phyloP scores from a whole-genome alignment of 2,113 vertebrate genomes.

The Chaetodon trifascialis region DNA sequence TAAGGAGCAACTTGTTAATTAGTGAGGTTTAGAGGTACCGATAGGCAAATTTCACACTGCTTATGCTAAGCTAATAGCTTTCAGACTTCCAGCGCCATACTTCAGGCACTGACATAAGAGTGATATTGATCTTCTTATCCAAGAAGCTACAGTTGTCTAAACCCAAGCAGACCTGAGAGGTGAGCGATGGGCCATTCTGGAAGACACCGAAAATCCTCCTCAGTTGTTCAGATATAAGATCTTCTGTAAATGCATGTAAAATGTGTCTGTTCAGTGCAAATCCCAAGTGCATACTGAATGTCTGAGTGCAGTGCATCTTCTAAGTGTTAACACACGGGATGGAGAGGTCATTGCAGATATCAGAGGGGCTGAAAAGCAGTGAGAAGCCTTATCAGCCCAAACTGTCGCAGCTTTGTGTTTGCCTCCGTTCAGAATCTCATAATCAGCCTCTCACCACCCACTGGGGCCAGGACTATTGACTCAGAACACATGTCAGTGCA shows the following conservation, averaged over 20 bases:
- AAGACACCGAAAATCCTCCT: background rate
- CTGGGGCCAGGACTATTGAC: slow-evolving; percentile 70
- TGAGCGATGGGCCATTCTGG: background rate
- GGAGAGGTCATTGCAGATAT: slow-evolving; percentile 66
- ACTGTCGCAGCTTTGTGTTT: slow-evolving; percentile 60
- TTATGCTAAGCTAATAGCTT: too few relatives aligned
- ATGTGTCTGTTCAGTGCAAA: background rate
- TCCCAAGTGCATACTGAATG: slow-evolving; percentile 22
- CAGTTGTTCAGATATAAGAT: background rate
- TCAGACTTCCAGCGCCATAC: too few relatives aligned
- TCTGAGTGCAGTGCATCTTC: slow-evolving; percentile 19
- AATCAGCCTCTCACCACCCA: slow-evolving; percentile 66
- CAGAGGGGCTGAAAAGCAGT: slow-evolving; percentile 25
- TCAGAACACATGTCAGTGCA: slow-evolving; percentile 75
- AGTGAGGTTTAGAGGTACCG: too few relatives aligned
- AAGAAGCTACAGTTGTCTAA: background rate
- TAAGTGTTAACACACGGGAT: slow-evolving; percentile 24
- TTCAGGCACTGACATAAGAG: too few relatives aligned
- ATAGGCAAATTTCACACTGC: too few relatives aligned
- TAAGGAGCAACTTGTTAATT: too few relatives aligned
- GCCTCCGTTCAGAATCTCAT: slow-evolving; percentile 63
- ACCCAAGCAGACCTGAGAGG: background rate
- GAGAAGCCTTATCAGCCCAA: slow-evolving; percentile 64
- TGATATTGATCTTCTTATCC: too few relatives aligned
- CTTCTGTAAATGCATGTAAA: background rate